Percentiles rank a stretch among this genome's conserved stretches.
These are phyloP conservation scores for Gallinago jamesoni DNA, from an alignment of 2,113 vertebrate genomes.

Conservation along the genomic window DNA sequence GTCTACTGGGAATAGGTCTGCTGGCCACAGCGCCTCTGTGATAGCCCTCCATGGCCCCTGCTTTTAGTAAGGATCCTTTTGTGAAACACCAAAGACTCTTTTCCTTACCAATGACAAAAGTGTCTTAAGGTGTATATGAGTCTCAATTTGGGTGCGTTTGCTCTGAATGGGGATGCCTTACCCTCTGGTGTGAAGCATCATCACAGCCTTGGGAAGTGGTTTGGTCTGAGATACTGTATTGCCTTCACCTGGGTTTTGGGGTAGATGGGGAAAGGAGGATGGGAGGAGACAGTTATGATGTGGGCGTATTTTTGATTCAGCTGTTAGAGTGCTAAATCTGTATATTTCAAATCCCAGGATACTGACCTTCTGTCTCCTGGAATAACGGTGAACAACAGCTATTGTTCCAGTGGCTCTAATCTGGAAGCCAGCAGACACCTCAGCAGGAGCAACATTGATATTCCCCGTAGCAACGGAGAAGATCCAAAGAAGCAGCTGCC, in stretches of 20 bases:
- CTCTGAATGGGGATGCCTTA: not conserved
- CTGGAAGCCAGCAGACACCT: constrained; percentile 91
- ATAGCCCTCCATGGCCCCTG: not conserved
- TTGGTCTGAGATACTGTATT: not conserved
- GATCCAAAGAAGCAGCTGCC: constrained; percentile 86
- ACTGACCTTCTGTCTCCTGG: constrained; percentile 92
- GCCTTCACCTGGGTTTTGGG: not conserved
- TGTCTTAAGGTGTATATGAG: not conserved
- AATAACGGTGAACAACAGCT: constrained; percentile 80
- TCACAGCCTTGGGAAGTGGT: not conserved
- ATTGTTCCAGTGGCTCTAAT: constrained; percentile 79
- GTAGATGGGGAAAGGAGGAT: not conserved
- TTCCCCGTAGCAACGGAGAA: constrained; percentile 83
- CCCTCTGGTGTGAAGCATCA: not conserved
- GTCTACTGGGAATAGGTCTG: not conserved
- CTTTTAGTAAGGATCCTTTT: not conserved
- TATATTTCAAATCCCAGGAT: constrained; percentile 78
- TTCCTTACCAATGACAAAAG: not conserved
- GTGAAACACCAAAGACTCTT: not conserved
- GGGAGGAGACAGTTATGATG: not conserved
- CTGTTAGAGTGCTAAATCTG: not conserved
- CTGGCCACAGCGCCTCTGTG: not conserved
- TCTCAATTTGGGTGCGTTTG: not conserved
- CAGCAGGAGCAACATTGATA: constrained; percentile 94
- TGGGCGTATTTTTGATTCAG: not conserved